Conservation (phyloP, 2,113 vertebrate species). For the Ia io region DNA sequence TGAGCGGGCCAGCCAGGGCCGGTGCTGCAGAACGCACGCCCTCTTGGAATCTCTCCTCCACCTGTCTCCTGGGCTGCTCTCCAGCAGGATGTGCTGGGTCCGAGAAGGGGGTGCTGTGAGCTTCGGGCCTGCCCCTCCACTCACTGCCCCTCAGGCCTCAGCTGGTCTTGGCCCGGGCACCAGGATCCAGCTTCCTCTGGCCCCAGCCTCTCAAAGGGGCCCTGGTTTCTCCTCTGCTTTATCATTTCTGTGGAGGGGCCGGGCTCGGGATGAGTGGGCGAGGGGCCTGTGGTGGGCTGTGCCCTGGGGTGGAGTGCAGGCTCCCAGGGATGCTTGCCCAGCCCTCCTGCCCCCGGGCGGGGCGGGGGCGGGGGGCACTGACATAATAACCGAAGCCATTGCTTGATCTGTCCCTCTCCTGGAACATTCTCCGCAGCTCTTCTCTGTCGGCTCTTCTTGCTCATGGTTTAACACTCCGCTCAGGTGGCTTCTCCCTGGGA, state of each 20-base stretch:
- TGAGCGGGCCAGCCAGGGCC: not conserved
- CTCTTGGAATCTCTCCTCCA: not conserved
- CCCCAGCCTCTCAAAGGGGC: not conserved
- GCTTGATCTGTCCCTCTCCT: not conserved
- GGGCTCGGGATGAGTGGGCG: fast-evolving
- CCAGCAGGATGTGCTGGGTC: no score
- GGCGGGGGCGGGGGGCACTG: fast-evolving
- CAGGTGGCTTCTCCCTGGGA: not conserved
- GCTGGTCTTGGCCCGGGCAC: not conserved
- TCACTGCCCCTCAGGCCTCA: not conserved
- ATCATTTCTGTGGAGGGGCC: not conserved
- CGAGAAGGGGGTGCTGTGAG: not conserved
- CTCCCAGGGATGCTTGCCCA: not conserved
- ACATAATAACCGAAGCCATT: fast-evolving
- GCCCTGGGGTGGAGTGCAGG: not conserved
- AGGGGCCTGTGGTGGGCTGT: no score
- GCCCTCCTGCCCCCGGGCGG: not conserved
- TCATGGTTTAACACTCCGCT: not conserved
- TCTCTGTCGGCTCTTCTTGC: not conserved
- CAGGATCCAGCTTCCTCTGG: not conserved
- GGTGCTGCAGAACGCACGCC: fast-evolving
- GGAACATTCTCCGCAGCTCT: not conserved
- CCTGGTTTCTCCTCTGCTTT: not conserved
- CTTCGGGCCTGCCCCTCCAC: not conserved
- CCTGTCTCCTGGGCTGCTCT: not conserved